A percentile compares a stretch with the other conserved stretches of the same genome.
phyloP scores from a whole-genome alignment of 2,113 vertebrate species.

The Cnemophilus loriae region DNA sequence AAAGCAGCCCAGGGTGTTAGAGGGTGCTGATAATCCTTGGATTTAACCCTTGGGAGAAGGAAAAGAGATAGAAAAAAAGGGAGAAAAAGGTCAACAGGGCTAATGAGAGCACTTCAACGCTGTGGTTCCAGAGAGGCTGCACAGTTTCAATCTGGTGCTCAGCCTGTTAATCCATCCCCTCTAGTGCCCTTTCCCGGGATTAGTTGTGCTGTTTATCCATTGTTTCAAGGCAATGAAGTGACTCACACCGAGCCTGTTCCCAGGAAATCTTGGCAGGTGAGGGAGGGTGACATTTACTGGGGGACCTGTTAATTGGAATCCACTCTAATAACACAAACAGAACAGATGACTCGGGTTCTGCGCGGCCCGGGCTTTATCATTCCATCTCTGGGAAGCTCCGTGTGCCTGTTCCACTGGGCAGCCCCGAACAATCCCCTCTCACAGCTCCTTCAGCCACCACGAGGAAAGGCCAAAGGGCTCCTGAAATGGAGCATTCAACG shows the following conservation, averaged over 20 bases:
- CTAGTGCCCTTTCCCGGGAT: slow-evolving; percentile 42
- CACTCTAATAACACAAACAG: not conserved
- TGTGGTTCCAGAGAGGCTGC: not conserved
- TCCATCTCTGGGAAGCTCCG: not conserved
- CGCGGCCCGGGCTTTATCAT: not conserved
- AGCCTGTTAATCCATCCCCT: not conserved
- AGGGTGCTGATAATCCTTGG: not conserved
- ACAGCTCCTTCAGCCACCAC: not conserved
- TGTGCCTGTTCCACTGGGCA: not conserved
- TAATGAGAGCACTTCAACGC: not conserved
- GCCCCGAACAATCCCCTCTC: slow-evolving; percentile 20
- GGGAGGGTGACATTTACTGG: slow-evolving; percentile 23
- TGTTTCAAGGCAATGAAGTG: slow-evolving; percentile 41
- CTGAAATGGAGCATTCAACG: not conserved
- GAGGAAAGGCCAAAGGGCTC: not conserved
- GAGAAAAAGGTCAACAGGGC: not conserved
- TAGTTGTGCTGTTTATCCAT: slow-evolving; percentile 35
- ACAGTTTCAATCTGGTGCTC: not conserved
- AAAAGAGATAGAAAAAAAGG: not conserved
- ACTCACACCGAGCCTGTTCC: not conserved
- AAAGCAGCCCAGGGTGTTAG: not conserved
- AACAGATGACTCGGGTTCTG: not conserved
- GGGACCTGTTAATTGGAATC: not conserved
- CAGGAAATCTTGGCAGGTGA: slow-evolving; percentile 53
- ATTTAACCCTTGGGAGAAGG: not conserved